Evolutionary conservation across 2,888 invertebrate species (phyloP), one percentile per base, ranked within the genome.

Genomic region (Sphinx pinastri): DNA sequence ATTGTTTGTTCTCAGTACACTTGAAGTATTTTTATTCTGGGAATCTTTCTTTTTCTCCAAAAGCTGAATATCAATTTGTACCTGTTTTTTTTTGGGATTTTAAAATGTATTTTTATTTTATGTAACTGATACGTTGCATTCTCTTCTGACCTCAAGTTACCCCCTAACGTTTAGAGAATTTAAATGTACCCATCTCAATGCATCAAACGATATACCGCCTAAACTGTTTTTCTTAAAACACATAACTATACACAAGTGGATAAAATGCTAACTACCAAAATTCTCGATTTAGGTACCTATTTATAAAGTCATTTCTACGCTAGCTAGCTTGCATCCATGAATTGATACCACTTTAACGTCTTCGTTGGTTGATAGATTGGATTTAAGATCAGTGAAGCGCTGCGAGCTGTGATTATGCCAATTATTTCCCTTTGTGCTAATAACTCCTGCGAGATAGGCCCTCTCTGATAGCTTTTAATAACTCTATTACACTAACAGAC

Each of bases 371-470:
- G 45, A 68, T 68, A 68, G 57, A 68, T 68, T 68, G 68, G 68
- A 68, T 68, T 68, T 68, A 38, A 38, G 54, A 49, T 47, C 68
- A 68, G 57, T 57, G 68, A 14, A 57, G 68, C 68, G 57, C 16
- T 45, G 19, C 57, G 31, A 49, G 57, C 38, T 38, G 25, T 63
- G 16, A 55, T 68, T 68, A 68, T 57, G 57, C 57, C 68, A 68
- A 57, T 68, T 68, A 68, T 57, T n/a, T 57, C 57, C 68, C 57
- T 68, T 68, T 68, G 68, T 57, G 68, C 68, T 45, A 63, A 63
- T 63, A 63, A 49, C 47, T 63, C 45, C 47, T 19, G 38, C 58
- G 63, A 13, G 63, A 49, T 63, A 63, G 63, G 49, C 63, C 12
- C 47, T 49, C 47, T 13, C 49, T 63, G 19, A 63, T 63, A 63